These are phyloP conservation scores for Sisor rabdophorus DNA, from an alignment of 2,113 vertebrate species.

Conservation along the genomic window DNA sequence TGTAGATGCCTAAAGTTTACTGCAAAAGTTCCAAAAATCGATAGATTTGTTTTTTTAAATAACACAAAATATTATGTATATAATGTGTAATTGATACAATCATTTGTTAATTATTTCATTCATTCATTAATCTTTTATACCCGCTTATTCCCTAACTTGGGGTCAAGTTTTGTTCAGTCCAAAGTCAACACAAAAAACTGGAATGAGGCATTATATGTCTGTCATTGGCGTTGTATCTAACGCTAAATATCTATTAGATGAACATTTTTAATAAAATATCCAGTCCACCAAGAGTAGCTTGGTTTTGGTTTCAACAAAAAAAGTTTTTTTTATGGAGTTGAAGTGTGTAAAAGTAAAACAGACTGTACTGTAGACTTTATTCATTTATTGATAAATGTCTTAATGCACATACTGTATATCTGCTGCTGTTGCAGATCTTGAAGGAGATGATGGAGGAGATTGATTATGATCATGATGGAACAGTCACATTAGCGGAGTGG, in stretches of 20 bases:
- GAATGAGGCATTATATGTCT: neutral
- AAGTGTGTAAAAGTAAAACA: neutral
- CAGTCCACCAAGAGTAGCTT: neutral
- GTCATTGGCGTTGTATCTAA: neutral
- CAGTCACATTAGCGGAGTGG: slow-evolving; percentile 90
- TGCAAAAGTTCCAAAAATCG: neutral
- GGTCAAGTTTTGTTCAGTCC: neutral
- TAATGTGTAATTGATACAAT: neutral
- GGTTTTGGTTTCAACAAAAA: no score
- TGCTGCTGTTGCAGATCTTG: slow-evolving; percentile 72
- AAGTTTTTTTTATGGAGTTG: no score
- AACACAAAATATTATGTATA: neutral
- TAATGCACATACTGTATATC: neutral
- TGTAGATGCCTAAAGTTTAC: neutral
- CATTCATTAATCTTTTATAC: no score
- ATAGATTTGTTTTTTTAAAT: neutral
- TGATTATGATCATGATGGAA: slow-evolving; percentile 83
- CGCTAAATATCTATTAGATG: neutral
- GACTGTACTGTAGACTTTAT: neutral
- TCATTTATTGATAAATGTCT: neutral
- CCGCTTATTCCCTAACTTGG: no score
- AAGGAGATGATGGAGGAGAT: slow-evolving; percentile 95
- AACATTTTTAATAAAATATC: neutral
- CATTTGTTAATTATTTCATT: no score
- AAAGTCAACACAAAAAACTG: neutral